Evolutionary conservation across 1,140 invertebrate genomes (phyloP).

Genomic region (Pinna nobilis): DNA sequence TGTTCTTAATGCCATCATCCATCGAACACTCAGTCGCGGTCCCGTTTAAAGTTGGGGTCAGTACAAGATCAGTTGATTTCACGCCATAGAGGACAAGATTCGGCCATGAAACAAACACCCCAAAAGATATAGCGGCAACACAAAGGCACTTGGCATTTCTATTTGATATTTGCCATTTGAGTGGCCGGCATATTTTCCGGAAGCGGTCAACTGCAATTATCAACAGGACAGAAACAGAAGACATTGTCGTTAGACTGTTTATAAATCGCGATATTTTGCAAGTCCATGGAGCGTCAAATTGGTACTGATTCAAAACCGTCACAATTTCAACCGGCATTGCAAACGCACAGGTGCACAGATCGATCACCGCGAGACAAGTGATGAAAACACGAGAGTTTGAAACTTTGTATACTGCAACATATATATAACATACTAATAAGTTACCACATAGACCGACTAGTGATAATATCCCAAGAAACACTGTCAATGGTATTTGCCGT

Average conservation of each 20-base stretch:
- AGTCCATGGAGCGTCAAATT: slow-evolving; percentile 41
- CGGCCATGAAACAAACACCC: slow-evolving; percentile 48
- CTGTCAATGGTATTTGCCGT: slow-evolving; percentile 31
- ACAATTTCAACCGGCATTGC: slow-evolving; percentile 59
- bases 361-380: slow-evolving; percentile 49
- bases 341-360: slow-evolving; percentile 58
- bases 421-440: slow-evolving; percentile 34
- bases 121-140: slow-evolving; percentile 30
- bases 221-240: slow-evolving; percentile 46
- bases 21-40: slow-evolving; percentile 35
- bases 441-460: slow-evolving; percentile 33
- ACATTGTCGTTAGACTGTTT: slow-evolving; percentile 52
- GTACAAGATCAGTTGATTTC: slow-evolving; percentile 10
- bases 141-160: slow-evolving; percentile 47
- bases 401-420: slow-evolving; percentile 28
- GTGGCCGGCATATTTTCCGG: slow-evolving; percentile 55
- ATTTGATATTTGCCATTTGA: slow-evolving; percentile 38
- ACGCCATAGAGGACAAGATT: slow-evolving; percentile 53
- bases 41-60: not conserved
- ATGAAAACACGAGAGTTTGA: slow-evolving; percentile 52
- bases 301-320: slow-evolving; percentile 50
- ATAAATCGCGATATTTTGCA: slow-evolving; percentile 56
- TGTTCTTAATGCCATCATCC: slow-evolving; percentile 13
- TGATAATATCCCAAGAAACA: slow-evolving; percentile 27
- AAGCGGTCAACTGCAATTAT: slow-evolving; percentile 59